Conservation (phyloP, 2,888 invertebrate genomes). For the Blastobasis adustella region DNA sequence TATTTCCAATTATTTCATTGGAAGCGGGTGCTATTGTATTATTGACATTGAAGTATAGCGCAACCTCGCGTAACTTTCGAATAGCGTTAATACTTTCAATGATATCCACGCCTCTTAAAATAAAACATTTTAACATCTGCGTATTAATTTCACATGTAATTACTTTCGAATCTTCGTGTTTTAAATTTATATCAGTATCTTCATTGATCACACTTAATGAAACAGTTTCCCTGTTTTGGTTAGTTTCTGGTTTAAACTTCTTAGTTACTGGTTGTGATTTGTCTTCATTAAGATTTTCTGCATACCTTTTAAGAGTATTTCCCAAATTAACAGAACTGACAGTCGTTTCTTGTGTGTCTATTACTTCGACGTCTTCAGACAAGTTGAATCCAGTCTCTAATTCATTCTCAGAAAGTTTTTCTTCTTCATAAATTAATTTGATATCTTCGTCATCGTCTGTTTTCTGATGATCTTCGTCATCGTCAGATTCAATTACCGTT, state of each 20-base stretch:
- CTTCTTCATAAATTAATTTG: constrained; percentile 54
- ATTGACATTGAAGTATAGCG: constrained; percentile 39
- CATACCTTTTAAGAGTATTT: constrained; percentile 39
- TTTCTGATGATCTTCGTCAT: constrained; percentile 31
- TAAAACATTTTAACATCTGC: constrained; percentile 31
- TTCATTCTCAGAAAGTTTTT: constrained; percentile 17
- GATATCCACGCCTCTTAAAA: constrained; percentile 41
- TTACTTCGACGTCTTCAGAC: constrained; percentile 30
- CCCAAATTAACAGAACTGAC: constrained; percentile 26
- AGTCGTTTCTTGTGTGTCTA: constrained; percentile 33
- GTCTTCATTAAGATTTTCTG: constrained; percentile 14
- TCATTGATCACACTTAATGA: background rate
- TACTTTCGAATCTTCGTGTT: constrained; percentile 23
- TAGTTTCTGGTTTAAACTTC: constrained; percentile 28
- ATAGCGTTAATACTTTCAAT: constrained; percentile 29
- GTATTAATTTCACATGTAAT: constrained; percentile 26
- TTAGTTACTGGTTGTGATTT: constrained; percentile 25
- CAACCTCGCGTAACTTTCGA: constrained; percentile 22
- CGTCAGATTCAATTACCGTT: constrained; percentile 35
- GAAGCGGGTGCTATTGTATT: constrained; percentile 7
- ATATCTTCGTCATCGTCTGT: constrained; percentile 51
- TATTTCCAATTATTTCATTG: constrained; percentile 54
- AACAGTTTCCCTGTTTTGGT: background rate
- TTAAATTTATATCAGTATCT: constrained; percentile 14
- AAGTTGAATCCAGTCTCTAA: constrained; percentile 20